Evolutionary conservation across 2,113 vertebrate species (phyloP).

Genomic region (Megaceryle maxima): DNA sequence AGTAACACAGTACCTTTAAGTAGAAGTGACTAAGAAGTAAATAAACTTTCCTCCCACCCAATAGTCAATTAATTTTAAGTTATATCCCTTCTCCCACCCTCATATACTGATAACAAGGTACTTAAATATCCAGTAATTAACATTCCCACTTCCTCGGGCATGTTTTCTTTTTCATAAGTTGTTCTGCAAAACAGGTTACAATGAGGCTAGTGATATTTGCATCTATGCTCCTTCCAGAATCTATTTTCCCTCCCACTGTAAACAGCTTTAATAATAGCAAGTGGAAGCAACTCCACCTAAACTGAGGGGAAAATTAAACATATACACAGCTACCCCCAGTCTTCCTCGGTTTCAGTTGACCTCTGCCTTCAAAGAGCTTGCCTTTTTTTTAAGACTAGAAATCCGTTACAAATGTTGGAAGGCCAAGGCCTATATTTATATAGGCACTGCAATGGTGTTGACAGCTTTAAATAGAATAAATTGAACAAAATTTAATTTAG

Average conservation of each 20-base stretch:
- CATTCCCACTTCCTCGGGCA: not conserved
- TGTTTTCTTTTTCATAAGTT: not conserved
- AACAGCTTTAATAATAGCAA: not conserved
- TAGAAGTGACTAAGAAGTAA: not conserved
- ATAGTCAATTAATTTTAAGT: not conserved
- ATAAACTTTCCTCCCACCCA: not conserved
- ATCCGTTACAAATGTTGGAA: not conserved
- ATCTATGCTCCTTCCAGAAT: not conserved
- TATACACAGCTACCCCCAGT: not conserved
- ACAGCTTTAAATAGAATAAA: not conserved
- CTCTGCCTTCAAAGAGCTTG: not conserved
- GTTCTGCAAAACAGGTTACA: not conserved
- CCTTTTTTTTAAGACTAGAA: not conserved
- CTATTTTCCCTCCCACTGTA: not conserved
- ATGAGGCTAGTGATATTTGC: not conserved
- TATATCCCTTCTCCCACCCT: not conserved
- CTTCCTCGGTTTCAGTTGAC: not conserved
- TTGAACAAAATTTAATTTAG: not conserved
- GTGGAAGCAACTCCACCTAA: not conserved
- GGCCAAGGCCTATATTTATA: not conserved
- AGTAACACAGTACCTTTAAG: not conserved
- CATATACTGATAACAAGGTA: not conserved
- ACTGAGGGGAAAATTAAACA: not conserved
- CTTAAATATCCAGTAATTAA: not conserved
- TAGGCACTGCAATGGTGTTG: not conserved